A percentile compares a stretch with the other conserved stretches of the same genome.
These are phyloP conservation scores for Glaucopsyche alexis DNA, from an alignment of 2,888 invertebrate genomes.

Conservation along the genomic window DNA sequence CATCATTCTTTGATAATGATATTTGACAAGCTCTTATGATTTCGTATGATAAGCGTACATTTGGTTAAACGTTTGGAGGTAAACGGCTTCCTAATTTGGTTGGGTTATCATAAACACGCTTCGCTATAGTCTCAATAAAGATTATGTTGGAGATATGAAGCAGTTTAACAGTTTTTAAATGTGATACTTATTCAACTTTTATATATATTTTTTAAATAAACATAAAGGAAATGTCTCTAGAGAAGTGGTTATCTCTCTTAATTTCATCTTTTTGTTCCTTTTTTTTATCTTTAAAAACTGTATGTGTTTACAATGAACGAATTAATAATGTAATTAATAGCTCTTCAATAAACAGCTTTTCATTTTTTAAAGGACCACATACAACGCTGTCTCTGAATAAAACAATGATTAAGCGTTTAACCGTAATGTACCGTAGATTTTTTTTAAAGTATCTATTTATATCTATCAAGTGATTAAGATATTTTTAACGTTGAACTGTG, in stretches of 20 bases:
- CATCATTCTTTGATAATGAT: slow-evolving; percentile 74
- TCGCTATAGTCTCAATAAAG: not conserved
- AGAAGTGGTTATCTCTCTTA: too few relatives aligned
- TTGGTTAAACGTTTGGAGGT: slow-evolving; percentile 32
- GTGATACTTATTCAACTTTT: not conserved
- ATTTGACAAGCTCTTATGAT: slow-evolving; percentile 71
- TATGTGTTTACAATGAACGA: too few relatives aligned
- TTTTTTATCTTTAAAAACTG: too few relatives aligned
- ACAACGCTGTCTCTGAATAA: not conserved
- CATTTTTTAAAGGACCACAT: not conserved
- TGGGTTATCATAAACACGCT: not conserved
- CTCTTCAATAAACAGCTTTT: too few relatives aligned
- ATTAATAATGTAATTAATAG: too few relatives aligned
- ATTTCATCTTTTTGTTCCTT: too few relatives aligned
- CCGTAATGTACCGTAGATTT: slow-evolving; percentile 35
- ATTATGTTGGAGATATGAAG: slow-evolving; percentile 1
- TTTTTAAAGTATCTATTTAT: slow-evolving; percentile 32
- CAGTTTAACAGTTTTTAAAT: not conserved
- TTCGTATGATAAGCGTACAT: slow-evolving; percentile 54
- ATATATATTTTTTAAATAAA: not conserved
- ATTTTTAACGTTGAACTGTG: slow-evolving; percentile 22
- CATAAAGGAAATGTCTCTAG: too few relatives aligned
- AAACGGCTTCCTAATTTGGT: slow-evolving; percentile 13
- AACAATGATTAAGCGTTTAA: slow-evolving; percentile 17
- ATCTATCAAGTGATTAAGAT: slow-evolving; percentile 27